Evolutionary conservation across 1,140 invertebrate species (phyloP), one percentile per base, ranked within the genome.

Genomic region (Drosophila truncata): DNA sequence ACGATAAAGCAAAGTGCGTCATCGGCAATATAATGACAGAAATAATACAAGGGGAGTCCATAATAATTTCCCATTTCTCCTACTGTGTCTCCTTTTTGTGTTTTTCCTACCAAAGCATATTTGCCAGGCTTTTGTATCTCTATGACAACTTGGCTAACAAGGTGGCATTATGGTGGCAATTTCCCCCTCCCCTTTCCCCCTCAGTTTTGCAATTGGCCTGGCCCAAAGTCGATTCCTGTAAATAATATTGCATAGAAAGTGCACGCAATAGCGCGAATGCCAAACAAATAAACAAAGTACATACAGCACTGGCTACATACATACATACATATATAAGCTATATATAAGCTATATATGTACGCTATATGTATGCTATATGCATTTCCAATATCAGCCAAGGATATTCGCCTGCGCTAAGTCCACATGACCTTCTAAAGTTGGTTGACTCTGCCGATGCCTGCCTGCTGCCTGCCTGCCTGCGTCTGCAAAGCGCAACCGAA

Each of bases 351-450:
- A 27, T 49, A 42, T 16, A 20, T 44, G 29, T 47, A 18, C 8
- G 64, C 7, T 33, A 27, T 80, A 35, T 60, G 20, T 58, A 39
- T 59, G 42, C 65, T 49, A 55, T 67, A 54, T 80, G 77, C 46
- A 79, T 75, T 88, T 87, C 83, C 84, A 90, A 90, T 85, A 91
- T 70, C 70, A 85, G 80, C 81, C 88, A 91, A 91, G 88, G 88
- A 91, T 91, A 88, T 88, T 86, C 62, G 82, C 74, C 84, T 80
- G 88, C 78, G 64, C 76, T 85, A 74, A 82, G 84, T 80, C 84
- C 80, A 91, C 75, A 82, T 91, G 88, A 91, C 90, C 90, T 91
- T 91, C 90, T 67, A 91, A 86, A 91, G 90, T 91, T 91, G 90
- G 80, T 91, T 91, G 90, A 91, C 90, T 91, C 84, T 61, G 63